Evolutionary conservation across 2,888 invertebrate genomes (phyloP).

Genomic region (Eupeodes luniger): DNA sequence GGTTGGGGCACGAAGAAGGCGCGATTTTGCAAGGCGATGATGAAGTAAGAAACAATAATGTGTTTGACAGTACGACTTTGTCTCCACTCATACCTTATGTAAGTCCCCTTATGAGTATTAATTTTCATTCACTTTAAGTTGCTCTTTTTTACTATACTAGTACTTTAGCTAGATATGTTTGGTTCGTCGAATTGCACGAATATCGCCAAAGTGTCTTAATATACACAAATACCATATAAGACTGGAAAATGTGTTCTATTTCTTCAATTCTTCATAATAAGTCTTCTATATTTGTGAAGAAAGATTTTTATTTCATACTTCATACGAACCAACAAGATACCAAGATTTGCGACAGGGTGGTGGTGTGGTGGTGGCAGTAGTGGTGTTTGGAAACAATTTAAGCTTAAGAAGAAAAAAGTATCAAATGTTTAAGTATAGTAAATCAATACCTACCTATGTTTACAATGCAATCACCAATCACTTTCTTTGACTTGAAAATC

Average conservation of each 20-base stretch:
- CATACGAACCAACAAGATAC: background rate
- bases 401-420: slow-evolving; percentile 16
- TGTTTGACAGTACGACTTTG: slow-evolving; percentile 30
- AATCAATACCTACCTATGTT: background rate
- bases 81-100: slow-evolving; percentile 24
- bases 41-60: slow-evolving; percentile 29
- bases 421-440: slow-evolving; percentile 2
- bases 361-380: background rate
- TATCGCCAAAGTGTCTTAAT: slow-evolving; percentile 1
- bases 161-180: too few species aligned
- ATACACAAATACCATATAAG: background rate
- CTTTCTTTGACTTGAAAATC: slow-evolving; percentile 19
- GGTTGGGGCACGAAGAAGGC: slow-evolving; percentile 8
- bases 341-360: too few species aligned
- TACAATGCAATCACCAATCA: slow-evolving; percentile 30
- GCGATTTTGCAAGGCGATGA: slow-evolving; percentile 40
- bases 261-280: background rate
- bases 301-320: too few species aligned
- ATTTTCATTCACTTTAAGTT: slow-evolving; percentile 51
- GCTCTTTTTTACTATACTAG: slow-evolving; percentile 38
- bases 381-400: slow-evolving; percentile 5
- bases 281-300: too few species aligned
- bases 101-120: slow-evolving; percentile 56
- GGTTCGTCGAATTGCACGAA: background rate
- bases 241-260: slow-evolving; percentile 27